Percentiles rank a stretch among this genome's conserved stretches.
Evolutionary conservation across 2,797 vertebrate species (phyloP).

Genomic region (Malurus splendens): DNA sequence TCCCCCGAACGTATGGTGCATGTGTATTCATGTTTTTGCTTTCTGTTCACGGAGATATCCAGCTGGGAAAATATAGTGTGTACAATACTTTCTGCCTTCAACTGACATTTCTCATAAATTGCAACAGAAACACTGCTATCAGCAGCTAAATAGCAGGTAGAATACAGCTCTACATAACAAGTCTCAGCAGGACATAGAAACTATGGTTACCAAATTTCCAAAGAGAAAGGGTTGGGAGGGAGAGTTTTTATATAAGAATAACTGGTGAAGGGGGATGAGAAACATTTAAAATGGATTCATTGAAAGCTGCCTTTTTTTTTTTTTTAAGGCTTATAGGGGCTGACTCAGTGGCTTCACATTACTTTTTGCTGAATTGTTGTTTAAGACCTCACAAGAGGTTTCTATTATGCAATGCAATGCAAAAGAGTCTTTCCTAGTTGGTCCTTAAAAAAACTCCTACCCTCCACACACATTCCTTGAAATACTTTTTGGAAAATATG

Average conservation of each 20-base stretch:
- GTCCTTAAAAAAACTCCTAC: not conserved
- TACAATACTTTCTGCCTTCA: slow-evolving; percentile 76
- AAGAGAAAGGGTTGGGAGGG: slow-evolving; percentile 26
- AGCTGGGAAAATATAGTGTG: slow-evolving; percentile 81
- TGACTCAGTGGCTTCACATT: slow-evolving; percentile 39
- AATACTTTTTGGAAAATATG: slow-evolving; percentile 1
- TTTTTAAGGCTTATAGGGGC: not conserved
- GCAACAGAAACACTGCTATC: slow-evolving; percentile 79
- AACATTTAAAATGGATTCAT: slow-evolving; percentile 60
- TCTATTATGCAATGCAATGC: slow-evolving; percentile 22
- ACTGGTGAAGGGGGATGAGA: not conserved
- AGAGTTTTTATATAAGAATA: slow-evolving; percentile 63
- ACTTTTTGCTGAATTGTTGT: slow-evolving; percentile 58
- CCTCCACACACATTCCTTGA: not conserved
- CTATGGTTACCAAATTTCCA: slow-evolving; percentile 75
- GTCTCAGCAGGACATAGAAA: slow-evolving; percentile 73
- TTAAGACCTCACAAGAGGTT: slow-evolving; percentile 65
- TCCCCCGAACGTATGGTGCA: slow-evolving; percentile 45
- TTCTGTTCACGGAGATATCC: slow-evolving; percentile 75
- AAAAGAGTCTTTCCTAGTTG: not conserved
- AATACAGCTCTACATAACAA: slow-evolving; percentile 71
- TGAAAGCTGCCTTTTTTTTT: slow-evolving; percentile 46
- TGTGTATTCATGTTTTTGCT: slow-evolving; percentile 75
- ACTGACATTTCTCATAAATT: slow-evolving; percentile 80
- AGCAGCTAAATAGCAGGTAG: slow-evolving; percentile 77